Evolutionary conservation across 2,888 invertebrate species (phyloP), one percentile per base, ranked within the genome.

Genomic region (Ophioninae sp.): DNA sequence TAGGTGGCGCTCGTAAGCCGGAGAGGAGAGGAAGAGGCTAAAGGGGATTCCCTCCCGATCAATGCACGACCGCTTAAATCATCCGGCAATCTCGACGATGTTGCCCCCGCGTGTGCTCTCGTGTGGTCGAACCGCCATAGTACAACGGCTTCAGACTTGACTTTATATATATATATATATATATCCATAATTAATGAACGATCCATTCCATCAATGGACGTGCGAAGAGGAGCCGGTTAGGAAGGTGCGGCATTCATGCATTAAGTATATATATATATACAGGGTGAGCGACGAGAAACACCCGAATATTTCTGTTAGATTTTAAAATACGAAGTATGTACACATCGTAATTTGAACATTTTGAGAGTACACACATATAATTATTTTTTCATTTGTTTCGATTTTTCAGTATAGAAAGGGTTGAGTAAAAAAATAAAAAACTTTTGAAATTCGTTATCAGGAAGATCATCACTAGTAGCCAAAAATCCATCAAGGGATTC

Each of bases 101-200:
- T 79, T 82, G 71, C 68, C 81, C 23, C 59, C 67, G 78, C 69
- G 79, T 84, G 71, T 71, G 78, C 64, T 76, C 68, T 76, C 71
- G 41, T 79, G 69, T 69, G 75, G 74, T 69, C 68, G 37, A 44
- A 23, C 74, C 73, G 76, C 81, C 59, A 61, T 17, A 51, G 74
- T 69, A 73, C 85, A 69, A 74, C 61, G 72, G 80, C 81, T 67
- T 61, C 68, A 71, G 68, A 56, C 74, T 58, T 56, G 63, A 39
- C 41, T 23, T 59, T 79, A 39, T 74, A 74, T 61, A 83, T 85
- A 86, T 81, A 85, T 79, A 39, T 74, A 74, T 61, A 83, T 85
- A 86, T 81, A 85, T 87, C 85, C 87, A 86, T 89, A 89, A 89
- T 88, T 88, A 88, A 88, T 88, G 88, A 87, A 86, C 86, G 87